Evolutionary conservation across 2,888 invertebrate species (phyloP), one percentile per base, ranked within the genome.

Genomic region (Tiliacea citrago): DNA sequence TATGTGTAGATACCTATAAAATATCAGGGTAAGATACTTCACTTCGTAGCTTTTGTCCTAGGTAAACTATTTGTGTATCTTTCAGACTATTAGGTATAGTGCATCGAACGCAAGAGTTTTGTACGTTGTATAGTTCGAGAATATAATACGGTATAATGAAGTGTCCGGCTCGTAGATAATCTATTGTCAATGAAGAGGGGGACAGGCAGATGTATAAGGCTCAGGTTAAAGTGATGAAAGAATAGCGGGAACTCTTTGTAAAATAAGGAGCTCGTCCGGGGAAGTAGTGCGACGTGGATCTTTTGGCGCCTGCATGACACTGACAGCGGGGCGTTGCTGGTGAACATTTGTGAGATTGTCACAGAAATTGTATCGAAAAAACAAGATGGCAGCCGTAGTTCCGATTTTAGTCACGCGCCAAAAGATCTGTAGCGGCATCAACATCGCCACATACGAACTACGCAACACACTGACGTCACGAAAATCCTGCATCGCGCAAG

Each of bases 121-220:
- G 69, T 60, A 67, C 49, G 29, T 16, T 24, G 70, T 55, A 35
- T 79, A 86, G 79, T 78, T 84, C 5, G 66, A 82, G 78, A 90
- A 92, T 91, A 92, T 87, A 90, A 86, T 90, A 86, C 88, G 78
- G 77, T 80, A 90, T 90, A 91, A 92, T 93, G 90, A 93, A 93
- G 91, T 90, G 91, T 91, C 90, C 91, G 88, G 90, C 89, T 88
- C 85, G 84, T 86, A 91, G 93, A 94, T 94, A 93, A 94, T 94
- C 94, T 92, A 90, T 91, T 91, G 92, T 93, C 93, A 90, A 91
- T 92, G 92, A 88, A 86, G 87, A 86, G 88, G 89, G 88, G 80
- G 86, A 85, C 77, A 83, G 86, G 83, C 81, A 73, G 81, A 77
- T 80, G 78, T 55, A 71, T 83, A 74, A 39, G 81, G 67, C 76